Evolutionary conservation across 2,113 vertebrate species (phyloP), one percentile per base, ranked within the genome.

Genomic region (Caranx melampygus): DNA sequence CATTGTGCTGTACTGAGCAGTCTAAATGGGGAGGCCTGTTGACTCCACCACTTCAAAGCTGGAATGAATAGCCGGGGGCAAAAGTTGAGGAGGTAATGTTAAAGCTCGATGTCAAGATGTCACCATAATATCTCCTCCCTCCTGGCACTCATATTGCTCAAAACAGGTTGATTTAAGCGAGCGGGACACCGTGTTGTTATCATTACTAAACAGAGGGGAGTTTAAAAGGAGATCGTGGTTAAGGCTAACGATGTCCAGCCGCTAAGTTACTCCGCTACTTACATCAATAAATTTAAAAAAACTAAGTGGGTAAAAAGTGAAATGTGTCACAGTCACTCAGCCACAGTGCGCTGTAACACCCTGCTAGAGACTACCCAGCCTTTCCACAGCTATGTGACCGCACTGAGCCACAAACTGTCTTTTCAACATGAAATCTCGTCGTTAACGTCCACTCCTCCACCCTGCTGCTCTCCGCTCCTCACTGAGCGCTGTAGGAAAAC

Each of bases 11-110:
- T 3, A 52, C 58, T 31, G 72, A 67, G 79, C 75, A 65, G 73
- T 65, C 77, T 86, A 82, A 86, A 85, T 63, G 79, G 40, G 71
- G 82, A 89, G 91, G 90, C 89, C 91, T 85, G 87, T 86, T 81
- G 80, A 75, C 82, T 83, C 70, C 52, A 54, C 40, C 73, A 85
- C 89, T 91, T 91, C 88, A 90, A 88, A 89, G 92, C 69, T 65
- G 85, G 84, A 88, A 89, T 88, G 89, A 93, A 20, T 8, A 75
- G 86, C 89, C 79, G 40, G 75, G n/a, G 88, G 82, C 76, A 83
- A 72, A 75, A 82, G 83, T 78, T 85, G 44, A 88, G 75, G 66
- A 86, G 81, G 65, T 75, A 78, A 81, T 2, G 72, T 81, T 68
- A 54, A 81, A 79, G 55, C 77, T 64, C 45, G 9, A 51, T 71